Percentiles rank a stretch among this genome's conserved stretches.
Evolutionary conservation across 2,888 invertebrate species (phyloP).

Genomic region (Scrobipalpa costella): DNA sequence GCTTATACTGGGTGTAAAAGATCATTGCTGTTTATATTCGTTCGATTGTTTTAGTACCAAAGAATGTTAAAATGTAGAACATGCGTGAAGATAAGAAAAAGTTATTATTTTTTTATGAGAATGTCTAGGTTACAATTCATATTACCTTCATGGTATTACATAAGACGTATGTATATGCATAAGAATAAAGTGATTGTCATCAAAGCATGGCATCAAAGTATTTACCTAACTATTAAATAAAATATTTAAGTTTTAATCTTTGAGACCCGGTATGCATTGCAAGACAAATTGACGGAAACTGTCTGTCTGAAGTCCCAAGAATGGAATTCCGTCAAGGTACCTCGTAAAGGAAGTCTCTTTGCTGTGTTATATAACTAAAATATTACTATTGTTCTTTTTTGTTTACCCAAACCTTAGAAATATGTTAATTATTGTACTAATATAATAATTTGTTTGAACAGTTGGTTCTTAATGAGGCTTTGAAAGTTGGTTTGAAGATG

Average conservation of each 20-base stretch:
- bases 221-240: not conserved
- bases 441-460: conserved; percentile 11
- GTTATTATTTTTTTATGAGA: too few relatives aligned
- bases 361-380: not conserved
- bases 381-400: conserved; percentile 12
- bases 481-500: not conserved
- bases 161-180: too few relatives aligned
- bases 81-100: too few relatives aligned
- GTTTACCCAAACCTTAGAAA: conserved; percentile 4
- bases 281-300: conserved; percentile 23
- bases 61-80: too few relatives aligned
- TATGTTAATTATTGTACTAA: conserved; percentile 5
- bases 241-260: not conserved
- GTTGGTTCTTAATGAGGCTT: not conserved
- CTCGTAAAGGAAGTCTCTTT: conserved; percentile 7
- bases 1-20: not conserved
- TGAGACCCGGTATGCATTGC: not conserved
- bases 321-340: conserved; percentile 13
- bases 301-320: not conserved
- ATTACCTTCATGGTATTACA: too few relatives aligned
- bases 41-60: not conserved
- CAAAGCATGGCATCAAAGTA: too few relatives aligned
- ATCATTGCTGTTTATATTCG: not conserved
- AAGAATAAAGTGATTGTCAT: too few relatives aligned
- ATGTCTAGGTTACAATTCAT: too few relatives aligned